A percentile compares a stretch with the other conserved stretches of the same genome.
These are phyloP conservation scores for Drosophila murphyi DNA, from an alignment of 1,140 invertebrate species.

Conservation along the genomic window DNA sequence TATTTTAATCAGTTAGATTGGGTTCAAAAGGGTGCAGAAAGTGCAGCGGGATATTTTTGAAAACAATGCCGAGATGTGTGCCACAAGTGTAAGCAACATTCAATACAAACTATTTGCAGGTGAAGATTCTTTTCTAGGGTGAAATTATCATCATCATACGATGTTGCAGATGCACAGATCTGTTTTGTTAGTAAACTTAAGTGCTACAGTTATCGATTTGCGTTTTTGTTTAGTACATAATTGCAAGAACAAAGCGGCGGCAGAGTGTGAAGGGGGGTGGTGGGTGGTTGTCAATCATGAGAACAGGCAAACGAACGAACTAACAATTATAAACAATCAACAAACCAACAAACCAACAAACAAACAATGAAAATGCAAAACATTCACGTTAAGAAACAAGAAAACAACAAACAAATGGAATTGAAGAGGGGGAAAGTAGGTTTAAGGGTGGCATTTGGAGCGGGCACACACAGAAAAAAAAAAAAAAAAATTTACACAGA, in stretches of 20 bases:
- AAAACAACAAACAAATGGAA: slow-evolving; percentile 70
- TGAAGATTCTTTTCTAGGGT: background rate
- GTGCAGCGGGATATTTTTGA: background rate
- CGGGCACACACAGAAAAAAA: slow-evolving; percentile 33
- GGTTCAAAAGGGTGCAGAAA: background rate
- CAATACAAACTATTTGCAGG: background rate
- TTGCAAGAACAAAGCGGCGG: slow-evolving; percentile 30
- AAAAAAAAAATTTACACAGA: slow-evolving; percentile 28
- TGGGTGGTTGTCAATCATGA: background rate
- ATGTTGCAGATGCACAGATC: background rate
- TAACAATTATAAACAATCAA: slow-evolving; percentile 43
- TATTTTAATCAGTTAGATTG: background rate
- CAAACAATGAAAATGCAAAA: slow-evolving; percentile 54
- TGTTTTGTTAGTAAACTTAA: slow-evolving; percentile 17
- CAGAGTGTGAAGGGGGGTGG: background rate
- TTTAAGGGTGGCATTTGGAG: background rate
- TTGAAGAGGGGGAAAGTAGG: slow-evolving; percentile 14
- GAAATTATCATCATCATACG: background rate
- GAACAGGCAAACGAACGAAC: slow-evolving; percentile 46
- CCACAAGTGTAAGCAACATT: background rate
- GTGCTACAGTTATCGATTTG: slow-evolving; percentile 11
- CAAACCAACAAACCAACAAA: slow-evolving; percentile 36
- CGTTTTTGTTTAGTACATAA: slow-evolving; percentile 2
- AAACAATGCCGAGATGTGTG: background rate
- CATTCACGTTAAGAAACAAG: slow-evolving; percentile 61